Percentiles rank a stretch among this genome's conserved stretches.
These are phyloP conservation scores for Mastigias papua DNA, from an alignment of 30 jellyfish, hydroid and myxozoan species.

Conservation along the genomic window DNA sequence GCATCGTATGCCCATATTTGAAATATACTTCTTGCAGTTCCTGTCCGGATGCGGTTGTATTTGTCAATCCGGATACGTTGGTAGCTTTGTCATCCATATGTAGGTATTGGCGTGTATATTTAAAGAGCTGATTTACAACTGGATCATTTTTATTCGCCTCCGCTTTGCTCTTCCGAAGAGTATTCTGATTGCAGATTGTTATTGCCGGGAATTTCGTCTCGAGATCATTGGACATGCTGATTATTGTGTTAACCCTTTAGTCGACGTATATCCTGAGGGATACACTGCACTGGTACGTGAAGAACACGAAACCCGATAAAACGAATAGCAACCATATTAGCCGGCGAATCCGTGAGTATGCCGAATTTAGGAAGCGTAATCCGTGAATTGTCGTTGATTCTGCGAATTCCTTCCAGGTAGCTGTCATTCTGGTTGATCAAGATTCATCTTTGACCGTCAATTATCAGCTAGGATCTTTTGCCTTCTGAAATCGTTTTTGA, in stretches of 20 bases:
- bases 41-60: slow-evolving; percentile 17
- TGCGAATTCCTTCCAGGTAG: slow-evolving; percentile 37
- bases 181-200: slow-evolving; percentile 68
- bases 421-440: slow-evolving; percentile 23
- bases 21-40: slow-evolving; percentile 25
- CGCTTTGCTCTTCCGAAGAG: slow-evolving; percentile 42
- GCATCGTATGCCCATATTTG: slow-evolving; percentile 64
- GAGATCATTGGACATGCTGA: slow-evolving; percentile 39
- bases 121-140: slow-evolving; percentile 1
- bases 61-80: background rate
- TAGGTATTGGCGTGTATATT: background rate
- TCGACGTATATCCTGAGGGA: slow-evolving; percentile 23
- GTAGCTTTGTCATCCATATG: background rate
- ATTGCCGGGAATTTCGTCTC: slow-evolving; percentile 65
- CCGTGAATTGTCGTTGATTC: slow-evolving; percentile 60
- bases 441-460: no score
- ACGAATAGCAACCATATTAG: slow-evolving; percentile 18
- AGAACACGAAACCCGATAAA: slow-evolving; percentile 24
- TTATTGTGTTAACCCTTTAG: slow-evolving; percentile 60
- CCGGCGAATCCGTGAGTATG: slow-evolving; percentile 16
- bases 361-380: slow-evolving; percentile 17
- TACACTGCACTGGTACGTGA: background rate
- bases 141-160: slow-evolving; percentile 25
- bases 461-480: no score
- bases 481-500: no score